Conservation (phyloP, 2,113 vertebrate species). For the Zosterops pallidus region DNA sequence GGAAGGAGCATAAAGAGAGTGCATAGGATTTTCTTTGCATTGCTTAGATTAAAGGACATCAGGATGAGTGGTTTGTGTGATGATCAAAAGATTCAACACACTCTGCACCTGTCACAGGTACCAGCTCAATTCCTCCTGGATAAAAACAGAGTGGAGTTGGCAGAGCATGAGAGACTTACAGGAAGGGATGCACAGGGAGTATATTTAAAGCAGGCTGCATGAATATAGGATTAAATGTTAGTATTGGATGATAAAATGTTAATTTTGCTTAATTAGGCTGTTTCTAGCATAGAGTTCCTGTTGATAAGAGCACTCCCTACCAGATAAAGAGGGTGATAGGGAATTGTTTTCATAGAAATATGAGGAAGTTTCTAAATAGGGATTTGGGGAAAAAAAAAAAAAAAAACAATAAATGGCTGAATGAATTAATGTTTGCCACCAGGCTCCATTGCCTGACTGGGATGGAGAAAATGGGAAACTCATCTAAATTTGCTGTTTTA, state of each 20-base stretch:
- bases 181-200: background rate
- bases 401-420: background rate
- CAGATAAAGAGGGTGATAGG: slow-evolving; percentile 5
- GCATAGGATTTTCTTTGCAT: slow-evolving; percentile 48
- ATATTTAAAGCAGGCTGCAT: slow-evolving; percentile 39
- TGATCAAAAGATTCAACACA: slow-evolving; percentile 70
- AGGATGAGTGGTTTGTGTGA: slow-evolving; percentile 60
- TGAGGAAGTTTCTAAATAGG: background rate
- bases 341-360: background rate
- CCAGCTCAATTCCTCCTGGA: slow-evolving; percentile 53
- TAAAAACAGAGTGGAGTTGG: slow-evolving; percentile 60
- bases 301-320: slow-evolving; percentile 11
- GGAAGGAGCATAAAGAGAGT: slow-evolving; percentile 37
- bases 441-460: background rate
- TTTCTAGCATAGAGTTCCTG: background rate
- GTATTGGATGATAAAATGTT: slow-evolving; percentile 37
- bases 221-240: slow-evolving; percentile 43
- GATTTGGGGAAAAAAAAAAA: background rate
- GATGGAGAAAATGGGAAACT: background rate
- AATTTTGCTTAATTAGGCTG: slow-evolving; percentile 60
- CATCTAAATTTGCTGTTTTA: background rate
- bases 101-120: slow-evolving; percentile 69
- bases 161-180: slow-evolving; percentile 58
- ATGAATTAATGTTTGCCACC: background rate
- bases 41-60: slow-evolving; percentile 70